Evolutionary conservation across 2,888 invertebrate genomes (phyloP), one percentile per base, ranked within the genome.

Genomic region (Xestoiulus laeticollis): DNA sequence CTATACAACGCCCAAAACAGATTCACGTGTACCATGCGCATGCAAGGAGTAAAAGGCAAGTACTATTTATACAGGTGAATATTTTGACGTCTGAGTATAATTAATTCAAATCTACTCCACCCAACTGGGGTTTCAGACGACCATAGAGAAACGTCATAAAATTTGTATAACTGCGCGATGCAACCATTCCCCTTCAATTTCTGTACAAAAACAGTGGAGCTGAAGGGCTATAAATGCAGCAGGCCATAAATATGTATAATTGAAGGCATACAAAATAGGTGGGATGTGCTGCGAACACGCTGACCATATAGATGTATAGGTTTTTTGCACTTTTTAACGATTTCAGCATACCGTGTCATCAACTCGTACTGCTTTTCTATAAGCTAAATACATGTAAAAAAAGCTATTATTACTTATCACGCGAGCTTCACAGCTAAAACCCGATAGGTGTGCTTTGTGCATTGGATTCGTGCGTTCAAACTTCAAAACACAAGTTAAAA

Each of bases 91-190:
- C 78, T 78, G 78, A 32, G 78, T 30, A 78, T 78, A 78, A 78
- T 78, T 78, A 78, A 78, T 78, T 78, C 78, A 78, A 78, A 78
- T 78, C 78, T 78, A 78, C 78, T 78, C 78, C 78, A 78, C 78
- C 78, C 78, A 78, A 78, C 30, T 78, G 78, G 78, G 78, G 78
- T 78, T 78, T 78, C 78, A 78, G 78, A 78, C 30, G 78, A 78
- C 78, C 78, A 30, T 30, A 30, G 78, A 78, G 78, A 30, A 78
- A 78, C 78, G 78, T 78, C 78, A 78, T 78, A 78, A 78, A 78
- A 78, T 78, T 78, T 78, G 78, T 78, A 78, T 78, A 78, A 78
- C 78, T 26, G 68, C 26, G 26, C 68, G 26, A 26, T 26, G 26
- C 68, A 10, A 26, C 12, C 78, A 78, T 78, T 30, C 78, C 30